Base-by-base conservation (phyloP, 2,113 vertebrate genomes). In the Daubentonia madagascariensis region DNA sequence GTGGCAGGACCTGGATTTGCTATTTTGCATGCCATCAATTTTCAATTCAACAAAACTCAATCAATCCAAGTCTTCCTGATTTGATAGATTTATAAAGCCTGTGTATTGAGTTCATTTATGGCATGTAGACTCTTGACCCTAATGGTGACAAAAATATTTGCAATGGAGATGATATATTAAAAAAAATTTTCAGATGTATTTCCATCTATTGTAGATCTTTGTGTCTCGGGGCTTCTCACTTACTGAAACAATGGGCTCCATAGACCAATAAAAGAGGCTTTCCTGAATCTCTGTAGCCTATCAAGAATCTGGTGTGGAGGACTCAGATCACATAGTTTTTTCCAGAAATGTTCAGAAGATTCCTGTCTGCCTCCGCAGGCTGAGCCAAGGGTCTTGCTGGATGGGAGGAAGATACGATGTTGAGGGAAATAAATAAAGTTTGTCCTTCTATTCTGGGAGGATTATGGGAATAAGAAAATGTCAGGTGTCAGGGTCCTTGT, bases 41-140 rank as follows among this genome's bases (percentile, higher is more conserved):
- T 43, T 65, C 32, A 17, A 65, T 61, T 70, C 48, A 85, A 57
- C 54, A 90, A 85, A 87, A 65, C 22, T 91, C 52, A 81, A 22
- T 81, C n/a, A 84, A 18, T 75, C 43, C 67, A 78, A 86, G 8
- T 72, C 45, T 95, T 95, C 23, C 20, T 43, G 45, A 90, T 61
- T 67, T 79, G 70, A 35, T 67, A 23, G 72, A 63, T 37, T 90
- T 86, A 70, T 70, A 43, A 91, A 87, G 22, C 45, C 40, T 57
- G 17, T 78, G 35, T 78, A 68, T 57, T 90, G 81, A 91, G 67
- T 75, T 97, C 43, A 57, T 85, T 84, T 91, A 11, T 93, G 59
- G 22, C 30, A 76, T 76, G 35, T 93, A 67, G 75, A 84, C 10
- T 76, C 75, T 93, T 87, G 18, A 57, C 25, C 54, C 28, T 95